Evolutionary conservation across 2,113 vertebrate species (phyloP), one percentile per base, ranked within the genome.

Genomic region (Stigmatopora argus): DNA sequence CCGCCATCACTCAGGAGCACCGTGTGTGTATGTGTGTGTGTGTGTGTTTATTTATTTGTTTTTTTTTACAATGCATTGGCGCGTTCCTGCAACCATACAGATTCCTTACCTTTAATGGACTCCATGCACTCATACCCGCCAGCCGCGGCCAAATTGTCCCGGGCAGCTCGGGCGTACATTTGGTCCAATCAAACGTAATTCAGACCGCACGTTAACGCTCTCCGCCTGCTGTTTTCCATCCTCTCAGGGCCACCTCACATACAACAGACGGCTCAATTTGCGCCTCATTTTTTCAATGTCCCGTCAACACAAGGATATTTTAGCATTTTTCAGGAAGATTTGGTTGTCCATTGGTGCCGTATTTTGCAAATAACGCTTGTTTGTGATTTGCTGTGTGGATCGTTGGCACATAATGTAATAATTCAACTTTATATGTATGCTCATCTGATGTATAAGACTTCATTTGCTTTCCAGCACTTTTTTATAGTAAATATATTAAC

Each of bases 51-150:
- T 31, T 14, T 52, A 21, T 52, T 56, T 56, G 6, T 56, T 56
- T 56, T 77, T 81, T 41, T 85, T 86, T 83, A 87, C 34, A 70
- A 78, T 19, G 70, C 73, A 35, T 62, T 67, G 52, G 74, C 71
- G 73, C 69, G 72, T 48, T 59, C 65, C 7, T 56, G 38, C 31
- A 41, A 9, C n/a, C 83, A 76, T 80, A 83, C 77, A 84, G 78
- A 79, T 72, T 72, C 72, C 79, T 87, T 78, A 80, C 64, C 72
- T 77, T 84, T 87, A 84, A 88, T 85, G 78, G 81, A 74, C 82
- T 79, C 70, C 3, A 47, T 64, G 68, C 59, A 18, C 56, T 74
- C 45, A n/a, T n/a, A 71, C 9, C 71, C 64, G 74, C 73, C 62
- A 62, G 78, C 65, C 5, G 18, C 44, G 47, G 31, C 64, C 76